These are phyloP conservation scores for Drosophila nr. perissopoda DNA, from an alignment of 2,888 invertebrate species.

Conservation along the genomic window DNA sequence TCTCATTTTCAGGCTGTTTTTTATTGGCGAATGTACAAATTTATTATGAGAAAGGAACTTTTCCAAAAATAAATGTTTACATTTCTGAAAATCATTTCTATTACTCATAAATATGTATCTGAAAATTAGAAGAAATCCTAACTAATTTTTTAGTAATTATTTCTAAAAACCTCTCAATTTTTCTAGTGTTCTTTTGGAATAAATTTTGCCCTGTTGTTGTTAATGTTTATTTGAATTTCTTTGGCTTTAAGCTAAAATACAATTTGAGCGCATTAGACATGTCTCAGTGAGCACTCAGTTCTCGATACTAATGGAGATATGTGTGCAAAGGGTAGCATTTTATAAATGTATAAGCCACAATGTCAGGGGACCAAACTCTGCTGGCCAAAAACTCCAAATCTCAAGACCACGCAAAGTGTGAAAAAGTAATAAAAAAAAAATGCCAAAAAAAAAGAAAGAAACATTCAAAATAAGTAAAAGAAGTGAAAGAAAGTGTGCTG, in stretches of 20 bases:
- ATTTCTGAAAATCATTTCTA: background rate
- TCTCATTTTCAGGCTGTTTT: background rate
- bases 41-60: background rate
- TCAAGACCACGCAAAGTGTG: conserved; percentile 48
- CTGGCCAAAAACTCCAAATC: conserved; percentile 32
- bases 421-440: conserved; percentile 65
- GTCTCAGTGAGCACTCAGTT: background rate
- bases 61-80: background rate
- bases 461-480: conserved; percentile 1
- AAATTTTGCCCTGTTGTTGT: background rate
- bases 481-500: conserved; percentile 24
- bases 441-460: background rate
- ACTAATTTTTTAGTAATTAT: background rate
- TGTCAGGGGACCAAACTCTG: conserved; percentile 52
- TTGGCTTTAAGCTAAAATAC: conserved; percentile 13
- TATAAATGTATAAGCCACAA: conserved; percentile 65
- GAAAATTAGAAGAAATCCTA: background rate
- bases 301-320: conserved; percentile 10
- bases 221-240: background rate
- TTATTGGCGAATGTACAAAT: background rate
- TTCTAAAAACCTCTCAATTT: background rate
- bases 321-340: conserved; percentile 18
- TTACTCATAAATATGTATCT: background rate
- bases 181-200: background rate
- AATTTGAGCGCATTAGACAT: conserved; percentile 15